Conservation (phyloP, 2,113 vertebrate genomes). For the Xiphophorus couchianus region DNA sequence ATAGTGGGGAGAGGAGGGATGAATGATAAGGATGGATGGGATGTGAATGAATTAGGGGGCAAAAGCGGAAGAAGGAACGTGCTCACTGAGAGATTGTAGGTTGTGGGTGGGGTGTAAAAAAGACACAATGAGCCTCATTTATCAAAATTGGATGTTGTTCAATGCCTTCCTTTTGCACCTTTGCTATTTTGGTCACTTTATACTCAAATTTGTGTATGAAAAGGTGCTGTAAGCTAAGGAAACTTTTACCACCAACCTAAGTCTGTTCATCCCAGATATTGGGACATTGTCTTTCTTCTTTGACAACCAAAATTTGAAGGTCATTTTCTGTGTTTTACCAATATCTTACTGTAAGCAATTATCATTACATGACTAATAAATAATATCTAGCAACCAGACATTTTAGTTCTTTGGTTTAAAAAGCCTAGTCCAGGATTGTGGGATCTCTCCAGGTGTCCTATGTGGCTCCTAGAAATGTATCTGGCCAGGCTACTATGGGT, state of each 20-base stretch:
- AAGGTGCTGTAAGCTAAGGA: neutral
- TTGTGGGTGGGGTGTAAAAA: slow-evolving; percentile 22
- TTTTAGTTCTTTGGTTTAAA: too few species aligned
- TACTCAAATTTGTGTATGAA: neutral
- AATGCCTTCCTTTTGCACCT: neutral
- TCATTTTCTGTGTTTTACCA: too few species aligned
- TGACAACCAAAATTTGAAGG: neutral
- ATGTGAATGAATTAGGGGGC: slow-evolving; percentile 54
- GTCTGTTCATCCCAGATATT: neutral
- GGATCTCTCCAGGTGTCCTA: too few species aligned
- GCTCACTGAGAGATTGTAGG: slow-evolving; percentile 22
- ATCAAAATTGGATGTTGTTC: neutral
- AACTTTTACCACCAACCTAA: neutral
- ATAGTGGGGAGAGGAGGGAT: slow-evolving; percentile 54
- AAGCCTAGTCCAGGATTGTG: too few species aligned
- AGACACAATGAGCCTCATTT: slow-evolving; percentile 23
- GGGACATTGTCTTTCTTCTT: neutral
- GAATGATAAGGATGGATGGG: slow-evolving; percentile 64
- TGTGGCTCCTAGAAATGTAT: too few species aligned
- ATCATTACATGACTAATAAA: too few species aligned
- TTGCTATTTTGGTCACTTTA: neutral
- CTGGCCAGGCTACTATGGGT: too few species aligned
- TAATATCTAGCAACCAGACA: too few species aligned
- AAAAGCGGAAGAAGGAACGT: slow-evolving; percentile 17
- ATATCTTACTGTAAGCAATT: too few species aligned